Base-by-base conservation (phyloP, 2,888 invertebrate species). In the Lomographa bimaculata region DNA sequence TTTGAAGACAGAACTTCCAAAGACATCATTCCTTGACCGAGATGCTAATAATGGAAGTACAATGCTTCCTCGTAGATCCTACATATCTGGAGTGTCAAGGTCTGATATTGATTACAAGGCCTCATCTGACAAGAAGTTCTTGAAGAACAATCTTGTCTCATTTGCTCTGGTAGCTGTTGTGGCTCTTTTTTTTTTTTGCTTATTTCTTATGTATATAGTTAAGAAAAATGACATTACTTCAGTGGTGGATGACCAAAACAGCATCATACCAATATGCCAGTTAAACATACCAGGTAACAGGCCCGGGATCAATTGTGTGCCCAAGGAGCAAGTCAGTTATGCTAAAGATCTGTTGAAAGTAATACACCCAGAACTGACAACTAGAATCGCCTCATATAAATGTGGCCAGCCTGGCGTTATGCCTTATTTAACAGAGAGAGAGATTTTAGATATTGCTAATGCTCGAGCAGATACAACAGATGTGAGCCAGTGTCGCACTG, bases 201-300 rank as follows among this genome's bases (percentile, higher is more conserved):
- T 94, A 60, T 91, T 91, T 56, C 91, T 93, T 59, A 86, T 93
- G 80, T 94, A 94, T 74, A 84, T 93, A 75, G 93, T 93, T 57
- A 93, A 92, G 76, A 90, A 86, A 66, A 90, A 90, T 41, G 91
- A 92, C 54, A 90, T 90, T 21, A 84, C 90, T 3, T 86, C 87
- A 12, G 86, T 85, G 56, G 84, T 71, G 43, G 91, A 84, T 59
- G 84, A 85, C 71, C 86, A 84, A 64, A 91, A 79, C 79, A 92
- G 83, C 86, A 82, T 83, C 50, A 86, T 91, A 71, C 92, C 91
- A 11, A 73, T 90, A 49, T 93, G 93, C 72, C 87, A 85, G 54
- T 61, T 81, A 28, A 73, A 85, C 40, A 90, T 91, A 54, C 79
- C 83, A 0, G 84, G 84, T 2, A 86, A 90, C 42, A 86, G 89